phyloP scores from a whole-genome alignment of 2,113 vertebrate species.

The Proterorhinus semilunaris region DNA sequence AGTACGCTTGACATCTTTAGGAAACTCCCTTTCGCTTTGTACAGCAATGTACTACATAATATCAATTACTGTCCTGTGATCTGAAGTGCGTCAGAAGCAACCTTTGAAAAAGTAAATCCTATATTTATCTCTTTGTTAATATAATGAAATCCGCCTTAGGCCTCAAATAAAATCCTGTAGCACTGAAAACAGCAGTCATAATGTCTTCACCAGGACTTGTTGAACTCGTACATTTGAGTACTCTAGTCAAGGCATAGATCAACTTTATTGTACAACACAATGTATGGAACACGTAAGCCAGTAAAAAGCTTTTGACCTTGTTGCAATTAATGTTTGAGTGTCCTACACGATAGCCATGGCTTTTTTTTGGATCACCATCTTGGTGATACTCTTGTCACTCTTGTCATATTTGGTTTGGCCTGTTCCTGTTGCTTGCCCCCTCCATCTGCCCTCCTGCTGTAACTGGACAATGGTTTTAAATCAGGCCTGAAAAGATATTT shows the following conservation, averaged over 20 bases:
- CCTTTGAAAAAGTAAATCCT: not conserved
- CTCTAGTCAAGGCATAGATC: not conserved
- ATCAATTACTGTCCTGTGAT: conserved; percentile 24
- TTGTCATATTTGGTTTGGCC: conserved; percentile 52
- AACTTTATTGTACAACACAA: not conserved
- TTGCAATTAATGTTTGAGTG: not conserved
- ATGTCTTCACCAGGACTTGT: not conserved
- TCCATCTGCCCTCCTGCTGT: conserved; percentile 43
- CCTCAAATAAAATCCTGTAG: not conserved
- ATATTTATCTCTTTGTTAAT: not conserved
- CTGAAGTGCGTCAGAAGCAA: not conserved
- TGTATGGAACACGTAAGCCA: not conserved
- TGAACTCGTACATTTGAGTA: not conserved
- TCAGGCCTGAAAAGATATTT: conserved; percentile 58
- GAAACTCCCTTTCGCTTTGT: conserved; percentile 35
- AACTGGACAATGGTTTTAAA: conserved; percentile 57
- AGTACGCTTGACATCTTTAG: conserved; percentile 35
- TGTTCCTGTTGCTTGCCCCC: conserved; percentile 32
- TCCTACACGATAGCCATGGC: not conserved
- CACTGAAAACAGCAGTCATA: not conserved
- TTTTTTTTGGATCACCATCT: conserved; percentile 5
- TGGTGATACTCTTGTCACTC: conserved; percentile 44
- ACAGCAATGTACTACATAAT: conserved; percentile 25
- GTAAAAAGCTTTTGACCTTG: not conserved
- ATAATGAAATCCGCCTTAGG: not conserved